phyloP scores from a whole-genome alignment of 2,113 vertebrate genomes.

The Ptilonorhynchus violaceus region DNA sequence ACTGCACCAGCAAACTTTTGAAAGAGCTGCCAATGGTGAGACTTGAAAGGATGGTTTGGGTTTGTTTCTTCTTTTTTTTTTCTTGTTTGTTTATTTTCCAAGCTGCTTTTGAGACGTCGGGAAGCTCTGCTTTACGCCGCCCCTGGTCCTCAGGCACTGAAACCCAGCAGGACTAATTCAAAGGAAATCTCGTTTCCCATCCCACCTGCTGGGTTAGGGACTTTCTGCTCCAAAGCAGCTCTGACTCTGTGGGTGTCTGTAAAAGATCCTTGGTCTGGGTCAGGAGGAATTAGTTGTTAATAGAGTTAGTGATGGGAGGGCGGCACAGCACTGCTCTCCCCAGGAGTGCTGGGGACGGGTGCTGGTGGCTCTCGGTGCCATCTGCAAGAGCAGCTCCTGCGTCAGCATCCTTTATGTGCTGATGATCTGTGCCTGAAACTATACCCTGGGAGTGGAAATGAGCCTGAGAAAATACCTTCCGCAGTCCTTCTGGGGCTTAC shows the following conservation, averaged over 20 bases:
- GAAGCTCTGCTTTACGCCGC: not conserved
- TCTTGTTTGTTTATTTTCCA: not conserved
- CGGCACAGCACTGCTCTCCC: not conserved
- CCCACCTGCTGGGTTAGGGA: not conserved
- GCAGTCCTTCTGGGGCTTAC: conserved; percentile 22
- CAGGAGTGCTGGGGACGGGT: fast-evolving
- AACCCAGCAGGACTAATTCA: not conserved
- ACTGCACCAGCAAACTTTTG: not conserved
- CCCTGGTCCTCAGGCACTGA: not conserved
- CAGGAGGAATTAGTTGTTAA: not conserved
- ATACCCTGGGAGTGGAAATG: conserved; percentile 32
- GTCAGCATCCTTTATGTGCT: conserved; percentile 43
- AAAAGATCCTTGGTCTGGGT: not conserved
- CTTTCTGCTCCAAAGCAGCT: not conserved
- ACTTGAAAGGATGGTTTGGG: not conserved
- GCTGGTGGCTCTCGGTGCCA: not conserved
- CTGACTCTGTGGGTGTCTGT: not conserved
- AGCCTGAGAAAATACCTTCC: conserved; percentile 34
- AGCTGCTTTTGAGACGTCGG: not conserved
- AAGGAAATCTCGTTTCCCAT: not conserved
- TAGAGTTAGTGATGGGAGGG: not conserved
- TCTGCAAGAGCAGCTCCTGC: not conserved
- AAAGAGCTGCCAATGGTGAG: not conserved
- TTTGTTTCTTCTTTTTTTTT: not conserved
- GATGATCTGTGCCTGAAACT: conserved; percentile 51